phyloP scores from a whole-genome alignment of 2,113 vertebrate species.

The Passer montanus region DNA sequence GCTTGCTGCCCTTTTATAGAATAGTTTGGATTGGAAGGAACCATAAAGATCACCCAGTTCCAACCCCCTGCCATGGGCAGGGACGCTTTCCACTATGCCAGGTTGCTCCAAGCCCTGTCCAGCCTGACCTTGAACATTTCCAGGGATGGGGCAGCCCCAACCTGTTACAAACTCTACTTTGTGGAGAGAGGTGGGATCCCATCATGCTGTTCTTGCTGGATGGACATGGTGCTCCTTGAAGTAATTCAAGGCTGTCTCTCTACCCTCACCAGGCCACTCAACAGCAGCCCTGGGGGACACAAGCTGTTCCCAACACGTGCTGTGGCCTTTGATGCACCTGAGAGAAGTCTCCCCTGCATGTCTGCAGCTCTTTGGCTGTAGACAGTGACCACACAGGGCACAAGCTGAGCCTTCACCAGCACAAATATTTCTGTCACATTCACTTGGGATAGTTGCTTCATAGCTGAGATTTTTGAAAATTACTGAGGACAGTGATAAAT shows the following conservation, averaged over 20 bases:
- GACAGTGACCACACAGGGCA: neutral
- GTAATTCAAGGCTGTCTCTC: neutral
- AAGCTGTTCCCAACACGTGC: neutral
- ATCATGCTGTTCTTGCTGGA: neutral
- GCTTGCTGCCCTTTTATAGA: neutral
- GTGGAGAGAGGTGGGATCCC: neutral
- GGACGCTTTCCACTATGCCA: neutral
- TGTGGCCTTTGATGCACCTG: neutral
- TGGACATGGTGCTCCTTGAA: neutral
- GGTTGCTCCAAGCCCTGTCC: neutral
- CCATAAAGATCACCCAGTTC: neutral
- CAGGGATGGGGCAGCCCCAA: neutral
- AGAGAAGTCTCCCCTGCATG: neutral
- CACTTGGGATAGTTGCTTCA: neutral
- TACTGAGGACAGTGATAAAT: neutral
- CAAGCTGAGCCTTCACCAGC: neutral
- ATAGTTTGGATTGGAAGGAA: neutral
- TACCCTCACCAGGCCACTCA: neutral
- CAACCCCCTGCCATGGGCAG: neutral
- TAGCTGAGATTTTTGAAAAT: conserved; percentile 30
- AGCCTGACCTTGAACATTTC: neutral
- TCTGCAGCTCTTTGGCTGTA: neutral
- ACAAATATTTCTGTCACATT: neutral
- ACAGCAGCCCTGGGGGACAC: neutral
- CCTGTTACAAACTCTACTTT: neutral